A percentile compares a stretch with the other conserved stretches of the same genome.
These are phyloP conservation scores for Tetramorium simillimum DNA, from an alignment of 1,140 invertebrate species.

Conservation along the genomic window DNA sequence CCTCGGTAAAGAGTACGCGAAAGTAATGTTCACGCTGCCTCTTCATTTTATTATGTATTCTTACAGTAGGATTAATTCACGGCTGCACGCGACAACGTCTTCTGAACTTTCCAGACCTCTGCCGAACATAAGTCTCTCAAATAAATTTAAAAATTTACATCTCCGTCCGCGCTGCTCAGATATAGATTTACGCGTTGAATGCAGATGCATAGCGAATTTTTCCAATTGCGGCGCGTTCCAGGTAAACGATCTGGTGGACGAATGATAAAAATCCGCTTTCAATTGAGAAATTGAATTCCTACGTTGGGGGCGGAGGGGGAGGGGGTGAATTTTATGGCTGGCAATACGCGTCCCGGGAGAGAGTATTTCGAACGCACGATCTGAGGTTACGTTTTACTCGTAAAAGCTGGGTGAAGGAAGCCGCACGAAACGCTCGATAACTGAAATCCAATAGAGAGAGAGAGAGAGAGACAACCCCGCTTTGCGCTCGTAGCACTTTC, in stretches of 20 bases:
- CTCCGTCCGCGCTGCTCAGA: background rate
- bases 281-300: slow-evolving; percentile 46
- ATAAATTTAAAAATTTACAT: background rate
- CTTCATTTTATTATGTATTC: background rate
- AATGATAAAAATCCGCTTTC: slow-evolving; percentile 46
- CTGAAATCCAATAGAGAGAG: slow-evolving; percentile 57
- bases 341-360: slow-evolving; percentile 5
- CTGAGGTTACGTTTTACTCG: slow-evolving; percentile 52
- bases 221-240: slow-evolving; percentile 4
- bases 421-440: slow-evolving; percentile 55
- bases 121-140: background rate
- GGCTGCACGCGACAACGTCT: background rate
- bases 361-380: slow-evolving; percentile 36
- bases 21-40: background rate
- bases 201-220: slow-evolving; percentile 4
- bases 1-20: background rate
- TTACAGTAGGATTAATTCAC: background rate
- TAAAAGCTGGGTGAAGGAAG: slow-evolving; percentile 36
- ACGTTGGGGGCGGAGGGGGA: background rate
- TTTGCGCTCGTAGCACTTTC: slow-evolving; percentile 41
- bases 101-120: background rate
- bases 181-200: slow-evolving; percentile 4
- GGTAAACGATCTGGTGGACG: slow-evolving; percentile 16
- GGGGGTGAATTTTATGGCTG: background rate
- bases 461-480: background rate